These are phyloP conservation scores for Pseudolaguvia tuberculata DNA, from an alignment of 2,113 vertebrate species.

Conservation along the genomic window DNA sequence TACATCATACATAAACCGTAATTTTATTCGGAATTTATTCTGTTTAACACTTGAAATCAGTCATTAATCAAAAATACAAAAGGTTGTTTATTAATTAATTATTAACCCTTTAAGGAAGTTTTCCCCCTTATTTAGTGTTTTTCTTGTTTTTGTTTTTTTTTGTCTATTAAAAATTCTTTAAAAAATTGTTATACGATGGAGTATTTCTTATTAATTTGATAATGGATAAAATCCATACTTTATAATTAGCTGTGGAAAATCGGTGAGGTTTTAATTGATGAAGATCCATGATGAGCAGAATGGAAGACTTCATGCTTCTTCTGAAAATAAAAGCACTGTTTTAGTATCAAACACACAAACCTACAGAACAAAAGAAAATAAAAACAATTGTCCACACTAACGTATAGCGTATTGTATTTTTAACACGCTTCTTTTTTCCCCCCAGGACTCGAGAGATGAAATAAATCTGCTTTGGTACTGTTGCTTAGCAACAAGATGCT, in stretches of 20 bases:
- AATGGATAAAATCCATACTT: background rate
- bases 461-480: background rate
- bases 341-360: background rate
- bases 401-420: background rate
- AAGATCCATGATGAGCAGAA: background rate
- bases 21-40: too few species aligned
- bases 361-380: background rate
- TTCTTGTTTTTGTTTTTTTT: too few species aligned
- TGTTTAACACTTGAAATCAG: too few species aligned
- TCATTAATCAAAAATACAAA: too few species aligned
- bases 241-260: background rate
- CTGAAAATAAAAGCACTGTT: conserved; percentile 32
- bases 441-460: background rate
- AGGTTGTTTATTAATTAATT: too few species aligned
- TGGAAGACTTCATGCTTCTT: conserved; percentile 37
- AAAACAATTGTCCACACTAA: too few species aligned
- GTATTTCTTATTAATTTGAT: background rate
- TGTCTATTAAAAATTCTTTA: too few species aligned
- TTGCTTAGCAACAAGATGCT: conserved; percentile 5
- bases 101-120: too few species aligned
- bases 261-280: background rate
- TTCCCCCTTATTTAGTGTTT: too few species aligned
- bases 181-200: too few species aligned
- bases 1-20: too few species aligned
- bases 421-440: background rate